Evolutionary conservation across 2,888 invertebrate species (phyloP), one percentile per base, ranked within the genome.

Genomic region (Syrista parreyssii): DNA sequence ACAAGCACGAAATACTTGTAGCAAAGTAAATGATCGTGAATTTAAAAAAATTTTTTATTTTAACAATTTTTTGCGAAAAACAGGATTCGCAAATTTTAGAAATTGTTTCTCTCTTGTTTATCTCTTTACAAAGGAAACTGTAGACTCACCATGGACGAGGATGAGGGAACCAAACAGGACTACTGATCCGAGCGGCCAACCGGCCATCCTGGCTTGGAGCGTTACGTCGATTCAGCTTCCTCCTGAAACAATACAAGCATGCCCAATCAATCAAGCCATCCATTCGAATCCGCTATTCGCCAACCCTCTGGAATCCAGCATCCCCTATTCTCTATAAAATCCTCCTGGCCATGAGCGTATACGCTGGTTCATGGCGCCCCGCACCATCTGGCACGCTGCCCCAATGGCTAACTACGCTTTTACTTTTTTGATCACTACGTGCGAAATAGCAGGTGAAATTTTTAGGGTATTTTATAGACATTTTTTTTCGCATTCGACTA

Each of bases 191-290:
- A 90, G 86, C 88, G 88, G 89, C 89, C 88, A 89, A 88, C 89
- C 86, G 89, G 89, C 90, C 90, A 90, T 90, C 88, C 87, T 90
- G 90, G 86, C 80, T 80, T 88, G 89, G 89, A 89, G 87, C 90
- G 91, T 91, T 91, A 91, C 91, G 91, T 91, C 89, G 91, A 91
- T 91, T 89, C 91, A 88, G 90, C 90, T 88, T 90, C 88, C 90
- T 91, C 91, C 91, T 91, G 90, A 88, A 90, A 91, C 91, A 89
- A 90, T 88, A 89, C 87, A 88, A 89, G 85, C 89, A 86, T 88
- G 84, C 86, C 87, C 91, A 87, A 91, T 91, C 90, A 90, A 90
- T 91, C 91, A 90, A 89, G 82, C 87, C 86, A 86, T 88, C 87
- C 86, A 86, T 87, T 84, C 84, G 84, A 82, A 84, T 86, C 83